Evolutionary conservation across 2,113 vertebrate genomes (phyloP).

Genomic region (Seriola dumerili): DNA sequence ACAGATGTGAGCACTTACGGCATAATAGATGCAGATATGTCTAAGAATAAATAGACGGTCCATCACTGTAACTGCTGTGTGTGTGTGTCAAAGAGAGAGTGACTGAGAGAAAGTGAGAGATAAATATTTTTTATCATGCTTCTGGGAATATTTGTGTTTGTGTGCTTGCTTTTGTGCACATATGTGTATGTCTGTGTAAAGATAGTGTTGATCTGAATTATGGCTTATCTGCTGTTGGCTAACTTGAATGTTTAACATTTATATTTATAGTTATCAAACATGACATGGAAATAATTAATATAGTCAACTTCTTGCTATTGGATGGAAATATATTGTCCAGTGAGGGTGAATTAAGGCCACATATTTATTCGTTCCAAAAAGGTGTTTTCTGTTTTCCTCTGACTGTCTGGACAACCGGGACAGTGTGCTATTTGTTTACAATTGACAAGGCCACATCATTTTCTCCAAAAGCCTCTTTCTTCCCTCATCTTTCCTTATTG

Average conservation of each 20-base stretch:
- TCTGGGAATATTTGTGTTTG: constrained; percentile 36
- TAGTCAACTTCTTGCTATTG: neutral
- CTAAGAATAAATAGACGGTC: constrained; percentile 72
- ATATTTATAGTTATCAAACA: neutral
- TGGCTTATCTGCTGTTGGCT: neutral
- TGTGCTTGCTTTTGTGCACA: constrained; percentile 9
- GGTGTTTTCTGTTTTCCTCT: neutral
- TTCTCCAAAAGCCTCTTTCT: neutral
- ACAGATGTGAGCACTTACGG: constrained; percentile 75
- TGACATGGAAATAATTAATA: neutral
- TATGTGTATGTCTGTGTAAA: constrained; percentile 2
- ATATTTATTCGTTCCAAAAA: constrained; percentile 1
- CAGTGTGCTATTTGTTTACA: constrained; percentile 32
- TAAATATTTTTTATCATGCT: constrained; percentile 4
- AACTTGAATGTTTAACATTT: neutral
- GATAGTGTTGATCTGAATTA: neutral
- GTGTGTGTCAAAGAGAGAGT: constrained; percentile 50
- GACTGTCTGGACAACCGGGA: too few species aligned
- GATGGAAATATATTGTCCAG: constrained; percentile 15
- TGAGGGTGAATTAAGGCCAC: neutral
- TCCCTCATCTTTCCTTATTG: neutral
- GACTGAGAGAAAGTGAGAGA: constrained; percentile 43
- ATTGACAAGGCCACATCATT: neutral
- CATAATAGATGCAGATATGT: constrained; percentile 70
- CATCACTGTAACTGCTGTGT: constrained; percentile 58